Base-by-base conservation (phyloP, 2,888 invertebrate species). In the Xestia ashworthii region DNA sequence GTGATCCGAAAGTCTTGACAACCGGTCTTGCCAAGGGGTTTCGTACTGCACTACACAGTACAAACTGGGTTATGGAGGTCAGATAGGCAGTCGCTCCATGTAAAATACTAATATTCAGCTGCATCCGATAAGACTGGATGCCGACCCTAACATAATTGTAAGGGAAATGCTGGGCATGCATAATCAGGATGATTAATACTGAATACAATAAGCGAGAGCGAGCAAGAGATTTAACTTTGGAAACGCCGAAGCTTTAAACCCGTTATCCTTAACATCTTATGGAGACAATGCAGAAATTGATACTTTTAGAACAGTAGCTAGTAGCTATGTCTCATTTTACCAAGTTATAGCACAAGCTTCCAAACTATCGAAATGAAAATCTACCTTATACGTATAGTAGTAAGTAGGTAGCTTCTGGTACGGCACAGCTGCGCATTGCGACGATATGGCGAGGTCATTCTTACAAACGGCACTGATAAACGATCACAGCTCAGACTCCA, bases 381-480 rank as follows among this genome's bases (percentile, higher is more conserved):
- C 78, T 77, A 88, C 83, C 85, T 76, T 75, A 44, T 44, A 65
- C 0, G 22, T 65, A n/a, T 65, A 76, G 70, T 60, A 76, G 80
- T 76, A 68, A 80, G 82, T 83, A 83, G 73, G 83, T 83, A 83
- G 74, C 5, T 66, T 44, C n/a, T 44, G 65, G 44, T 65, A 62
- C 81, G 82, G 80, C 88, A 89, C 90, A 91, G 91, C 92, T 93
- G 93, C 93, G 93, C 93, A 93, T 85, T 93, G 93, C 93, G 92
- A 89, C 92, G 90, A 89, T 92, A 92, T 85, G 87, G 81, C 90
- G 92, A 93, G 93, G 93, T 93, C 93, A 88, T 89, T 91, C 88
- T 88, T 86, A 85, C 87, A 85, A 89, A 87, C 85, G 83, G 77
- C 83, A 87, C 89, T 91, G 92, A 92, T 93, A 93, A 91, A 89